Evolutionary conservation across 2,888 invertebrate species (phyloP).

Genomic region (Caenorhabditis sulstoni): DNA sequence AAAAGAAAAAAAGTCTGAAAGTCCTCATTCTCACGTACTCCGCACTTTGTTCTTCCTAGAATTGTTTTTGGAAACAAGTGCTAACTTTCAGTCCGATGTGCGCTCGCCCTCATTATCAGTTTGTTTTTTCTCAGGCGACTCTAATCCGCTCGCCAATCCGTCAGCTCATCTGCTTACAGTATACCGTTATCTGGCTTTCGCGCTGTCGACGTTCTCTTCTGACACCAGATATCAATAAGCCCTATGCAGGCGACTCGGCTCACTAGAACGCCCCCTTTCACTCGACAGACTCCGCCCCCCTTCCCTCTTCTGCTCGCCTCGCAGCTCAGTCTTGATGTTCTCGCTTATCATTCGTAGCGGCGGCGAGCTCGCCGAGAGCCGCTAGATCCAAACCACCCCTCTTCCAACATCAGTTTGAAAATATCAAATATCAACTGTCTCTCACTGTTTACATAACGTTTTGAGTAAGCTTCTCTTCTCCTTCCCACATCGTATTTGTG

Average conservation of each 20-base stretch:
- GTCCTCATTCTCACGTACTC: constrained; percentile 3
- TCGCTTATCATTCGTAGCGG: constrained; percentile 29
- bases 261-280: constrained; percentile 37
- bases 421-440: constrained; percentile 46
- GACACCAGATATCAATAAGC: constrained; percentile 28
- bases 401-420: constrained; percentile 25
- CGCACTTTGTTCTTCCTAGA: not conserved
- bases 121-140: not conserved
- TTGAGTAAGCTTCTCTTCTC: constrained; percentile 39
- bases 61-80: not conserved
- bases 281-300: constrained; percentile 46
- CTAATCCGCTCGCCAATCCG: constrained; percentile 39
- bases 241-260: constrained; percentile 6
- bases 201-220: constrained; percentile 1
- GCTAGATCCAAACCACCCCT: not conserved
- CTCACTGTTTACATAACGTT: constrained; percentile 38
- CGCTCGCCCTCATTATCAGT: constrained; percentile 37
- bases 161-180: constrained; percentile 35
- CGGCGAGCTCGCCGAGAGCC: not conserved
- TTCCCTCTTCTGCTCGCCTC: constrained; percentile 21
- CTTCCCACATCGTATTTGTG: constrained; percentile 22
- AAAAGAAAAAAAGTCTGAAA: not conserved
- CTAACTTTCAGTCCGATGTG: not conserved
- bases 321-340: constrained; percentile 49
- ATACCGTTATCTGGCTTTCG: constrained; percentile 9